Evolutionary conservation across 2,113 vertebrate species (phyloP).

Genomic region (Amazona vittata): DNA sequence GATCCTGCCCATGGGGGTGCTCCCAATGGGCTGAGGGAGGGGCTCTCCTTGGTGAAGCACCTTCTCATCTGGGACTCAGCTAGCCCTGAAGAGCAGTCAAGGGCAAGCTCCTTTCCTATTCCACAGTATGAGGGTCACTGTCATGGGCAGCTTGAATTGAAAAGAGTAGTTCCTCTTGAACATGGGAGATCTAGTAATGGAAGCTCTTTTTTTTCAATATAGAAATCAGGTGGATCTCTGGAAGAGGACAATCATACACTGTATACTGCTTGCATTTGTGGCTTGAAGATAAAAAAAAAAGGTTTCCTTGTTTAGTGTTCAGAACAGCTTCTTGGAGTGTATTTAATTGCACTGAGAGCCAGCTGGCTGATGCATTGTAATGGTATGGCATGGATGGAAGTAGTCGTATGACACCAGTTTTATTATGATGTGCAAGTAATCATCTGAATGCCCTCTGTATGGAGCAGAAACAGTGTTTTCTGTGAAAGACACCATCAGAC

Average conservation of each 20-base stretch:
- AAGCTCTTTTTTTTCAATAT: not conserved
- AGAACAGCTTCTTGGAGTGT: not conserved
- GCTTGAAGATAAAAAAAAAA: not conserved
- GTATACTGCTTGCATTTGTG: not conserved
- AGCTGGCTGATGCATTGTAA: not conserved
- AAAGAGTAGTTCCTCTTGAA: not conserved
- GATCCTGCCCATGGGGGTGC: fast-evolving
- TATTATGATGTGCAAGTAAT: fast-evolving
- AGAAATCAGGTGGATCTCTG: not conserved
- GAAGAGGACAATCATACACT: not conserved
- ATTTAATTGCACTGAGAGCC: not conserved
- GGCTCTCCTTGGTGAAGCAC: not conserved
- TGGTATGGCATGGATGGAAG: not conserved
- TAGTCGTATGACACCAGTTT: not conserved
- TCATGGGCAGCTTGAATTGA: not conserved
- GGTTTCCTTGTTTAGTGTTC: not conserved
- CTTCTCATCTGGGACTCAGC: not conserved
- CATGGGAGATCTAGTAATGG: not conserved
- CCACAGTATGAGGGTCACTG: too few relatives aligned
- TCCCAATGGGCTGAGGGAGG: not conserved
- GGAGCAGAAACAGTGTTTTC: not conserved
- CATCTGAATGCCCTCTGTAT: not conserved
- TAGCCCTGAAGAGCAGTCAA: not conserved
- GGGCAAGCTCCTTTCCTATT: not conserved
- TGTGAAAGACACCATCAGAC: not conserved